Base-by-base conservation (phyloP, 2,888 invertebrate genomes). In the Hedychridium roseum region DNA sequence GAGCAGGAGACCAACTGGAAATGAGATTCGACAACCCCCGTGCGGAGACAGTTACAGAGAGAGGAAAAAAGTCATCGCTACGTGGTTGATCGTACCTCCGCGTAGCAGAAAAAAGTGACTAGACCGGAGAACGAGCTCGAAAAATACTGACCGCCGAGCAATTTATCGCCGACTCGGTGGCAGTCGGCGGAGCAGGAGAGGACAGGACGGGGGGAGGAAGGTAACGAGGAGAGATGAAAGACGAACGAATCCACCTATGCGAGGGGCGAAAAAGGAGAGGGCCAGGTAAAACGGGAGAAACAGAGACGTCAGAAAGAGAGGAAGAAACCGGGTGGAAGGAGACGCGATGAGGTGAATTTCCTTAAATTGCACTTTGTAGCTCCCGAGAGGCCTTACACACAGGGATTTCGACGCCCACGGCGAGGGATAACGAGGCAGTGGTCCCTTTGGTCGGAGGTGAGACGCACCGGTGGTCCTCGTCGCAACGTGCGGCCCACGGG, bases 281-380 rank as follows among this genome's bases (percentile, higher is more conserved):
- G 50, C 50, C 45, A 54, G 49, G 49, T 46, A 50, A 57, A 43
- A 42, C 30, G 52, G 50, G 53, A 56, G 47, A 31, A 49, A 36
- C 26, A 21, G 36, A 39, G 20, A 32, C 34, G 17, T 32, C 23
- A 23, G 23, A 26, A 27, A 23, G 26, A 9, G 31, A 16, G 20
- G 11, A 7, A 7, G 27, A 11, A 16, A 20, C 14, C 16, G 12
- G 21, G 32, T 26, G 12, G 36, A 11, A 11, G 35, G 4, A 12
- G 9, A 28, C 42, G 34, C 36, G 42, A 34, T 46, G 49, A 44
- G 42, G 63, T 52, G 64, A 60, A 60, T 68, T 68, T 68, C 63
- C 64, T 66, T 66, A 67, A 69, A 66, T 69, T 68, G 68, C 67
- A 63, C 63, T 70, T 66, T 69, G 66, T 64, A 69, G 69, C 68